phyloP scores from a whole-genome alignment of 2,797 vertebrate species.

The Acanthiza pusilla region DNA sequence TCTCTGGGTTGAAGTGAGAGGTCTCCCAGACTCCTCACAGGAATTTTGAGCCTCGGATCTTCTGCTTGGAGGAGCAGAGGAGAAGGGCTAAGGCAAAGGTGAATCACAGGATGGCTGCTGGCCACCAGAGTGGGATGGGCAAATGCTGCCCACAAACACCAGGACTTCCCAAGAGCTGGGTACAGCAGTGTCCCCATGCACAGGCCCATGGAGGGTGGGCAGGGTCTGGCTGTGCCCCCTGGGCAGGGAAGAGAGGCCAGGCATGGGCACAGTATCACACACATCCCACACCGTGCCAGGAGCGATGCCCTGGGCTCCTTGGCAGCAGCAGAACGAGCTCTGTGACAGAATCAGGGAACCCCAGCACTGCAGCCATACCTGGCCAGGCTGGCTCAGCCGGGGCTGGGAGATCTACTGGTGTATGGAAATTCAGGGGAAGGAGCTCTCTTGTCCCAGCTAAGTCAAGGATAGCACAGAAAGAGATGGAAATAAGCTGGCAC shows the following conservation, averaged over 20 bases:
- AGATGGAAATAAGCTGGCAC: neutral
- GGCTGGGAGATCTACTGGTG: neutral
- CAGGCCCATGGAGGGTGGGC: fast-evolving
- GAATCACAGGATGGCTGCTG: neutral
- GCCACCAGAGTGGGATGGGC: fast-evolving
- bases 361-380: neutral
- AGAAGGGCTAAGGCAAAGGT: neutral
- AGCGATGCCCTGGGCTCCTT: neutral
- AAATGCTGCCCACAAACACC: neutral
- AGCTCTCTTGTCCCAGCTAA: neutral
- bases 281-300: fast-evolving
- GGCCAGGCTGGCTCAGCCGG: neutral
- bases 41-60: neutral
- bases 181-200: neutral
- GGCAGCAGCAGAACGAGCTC: neutral
- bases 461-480: neutral
- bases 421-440: neutral
- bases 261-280: fast-evolving
- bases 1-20: neutral
- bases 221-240: neutral
- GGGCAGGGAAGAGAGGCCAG: neutral
- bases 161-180: neutral
- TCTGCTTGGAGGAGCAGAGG: neutral
- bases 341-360: neutral
- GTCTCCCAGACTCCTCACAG: neutral